Base-by-base conservation (phyloP, 2,888 invertebrate genomes). In the Mesoligia furuncula region DNA sequence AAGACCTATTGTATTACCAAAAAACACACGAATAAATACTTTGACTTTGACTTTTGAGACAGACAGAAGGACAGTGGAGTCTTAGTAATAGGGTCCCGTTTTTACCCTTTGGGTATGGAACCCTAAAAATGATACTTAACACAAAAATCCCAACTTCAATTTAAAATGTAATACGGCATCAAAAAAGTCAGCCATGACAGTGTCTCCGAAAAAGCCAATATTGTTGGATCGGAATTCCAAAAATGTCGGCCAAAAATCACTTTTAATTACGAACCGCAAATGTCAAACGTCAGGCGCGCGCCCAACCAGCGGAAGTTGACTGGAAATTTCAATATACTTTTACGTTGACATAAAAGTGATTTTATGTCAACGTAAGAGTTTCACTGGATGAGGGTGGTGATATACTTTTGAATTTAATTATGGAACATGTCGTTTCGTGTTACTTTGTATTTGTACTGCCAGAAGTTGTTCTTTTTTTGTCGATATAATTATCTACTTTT, bases 221-320 rank as follows among this genome's bases (percentile, higher is more conserved):
- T 62, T 78, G 74, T 84, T 75, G 51, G 59, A 75, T 76, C 61
- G 70, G 75, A 83, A 72, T 74, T 80, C 75, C 80, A 71, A 84
- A 84, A 88, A 85, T 80, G 84, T 79, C 89, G 79, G 84, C 8
- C 70, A 75, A 88, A 89, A 91, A 92, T 90, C 87, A 88, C 85
- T 91, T 92, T 92, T 92, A 92, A 92, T 92, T 90, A 91, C 89
- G 80, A 75, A 81, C 89, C 87, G 80, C 83, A 76, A 84, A 88
- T 90, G 92, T 91, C 92, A 89, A 89, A 91, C 86, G 88, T 90
- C 90, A 86, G 57, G 81, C 69, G 78, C 27, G n/a, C 24, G 54
- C 82, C 77, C 84, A 76, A 62, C 45, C 11, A 51, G 42, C 86
- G 86, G 88, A 90, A 90, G 87, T 89, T 88, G 80, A 85, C 82